A percentile compares a stretch with the other conserved stretches of the same genome.
phyloP scores from a whole-genome alignment of 2,797 vertebrate genomes.

The Danionella dracula region DNA sequence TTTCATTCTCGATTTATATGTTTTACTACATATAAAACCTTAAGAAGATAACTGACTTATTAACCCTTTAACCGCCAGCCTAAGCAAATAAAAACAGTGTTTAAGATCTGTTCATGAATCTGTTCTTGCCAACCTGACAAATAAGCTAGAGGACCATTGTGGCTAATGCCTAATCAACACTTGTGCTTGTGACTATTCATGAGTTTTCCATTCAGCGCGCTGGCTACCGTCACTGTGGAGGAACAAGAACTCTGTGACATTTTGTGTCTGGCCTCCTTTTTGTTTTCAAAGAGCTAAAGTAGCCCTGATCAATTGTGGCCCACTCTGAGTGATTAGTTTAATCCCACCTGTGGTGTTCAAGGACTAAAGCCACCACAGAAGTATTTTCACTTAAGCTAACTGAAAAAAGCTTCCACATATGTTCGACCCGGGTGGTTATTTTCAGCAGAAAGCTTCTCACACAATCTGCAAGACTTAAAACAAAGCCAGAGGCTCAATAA shows the following conservation, averaged over 20 bases:
- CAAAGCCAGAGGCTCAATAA: constrained; percentile 9
- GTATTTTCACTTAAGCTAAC: constrained; percentile 17
- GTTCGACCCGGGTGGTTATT: constrained; percentile 11
- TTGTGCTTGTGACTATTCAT: not conserved
- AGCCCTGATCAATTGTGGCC: constrained; percentile 11
- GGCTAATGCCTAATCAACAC: not conserved
- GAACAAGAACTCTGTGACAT: constrained; percentile 1
- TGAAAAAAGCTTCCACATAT: constrained; percentile 3
- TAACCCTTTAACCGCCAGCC: too few relatives aligned
- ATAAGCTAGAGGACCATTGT: not conserved
- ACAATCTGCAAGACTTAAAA: constrained; percentile 12
- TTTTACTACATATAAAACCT: too few relatives aligned
- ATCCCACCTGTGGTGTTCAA: constrained; percentile 27
- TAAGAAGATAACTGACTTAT: too few relatives aligned
- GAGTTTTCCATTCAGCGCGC: not conserved
- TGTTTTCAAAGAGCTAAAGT: constrained; percentile 14
- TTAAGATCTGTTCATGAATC: too few relatives aligned
- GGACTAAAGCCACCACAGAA: constrained; percentile 27
- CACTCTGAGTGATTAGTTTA: constrained; percentile 31
- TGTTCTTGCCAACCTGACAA: not conserved
- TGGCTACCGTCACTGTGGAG: not conserved
- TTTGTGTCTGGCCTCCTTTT: constrained; percentile 19
- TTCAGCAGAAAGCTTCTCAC: constrained; percentile 4
- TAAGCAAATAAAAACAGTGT: too few relatives aligned
- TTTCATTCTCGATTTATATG: too few relatives aligned